Percentiles rank a stretch among this genome's conserved stretches.
These are phyloP conservation scores for Anneissia japonica DNA, from an alignment of 35 echinoderm and acorn worm species.

Conservation along the genomic window DNA sequence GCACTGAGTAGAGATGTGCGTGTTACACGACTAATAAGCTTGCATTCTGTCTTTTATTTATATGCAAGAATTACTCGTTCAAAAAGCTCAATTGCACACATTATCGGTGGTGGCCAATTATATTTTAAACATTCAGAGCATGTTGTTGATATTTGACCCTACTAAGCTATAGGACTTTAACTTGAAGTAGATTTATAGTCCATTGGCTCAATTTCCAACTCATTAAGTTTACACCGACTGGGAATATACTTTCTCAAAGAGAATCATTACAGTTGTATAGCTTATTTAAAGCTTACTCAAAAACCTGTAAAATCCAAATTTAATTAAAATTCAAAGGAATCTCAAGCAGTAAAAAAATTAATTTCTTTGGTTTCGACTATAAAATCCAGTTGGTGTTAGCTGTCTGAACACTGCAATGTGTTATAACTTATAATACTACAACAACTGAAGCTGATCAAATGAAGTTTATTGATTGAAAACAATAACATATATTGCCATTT, in stretches of 20 bases:
- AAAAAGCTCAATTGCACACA: background rate
- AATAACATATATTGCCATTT: too few relatives aligned
- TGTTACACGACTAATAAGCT: background rate
- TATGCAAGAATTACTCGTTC: background rate
- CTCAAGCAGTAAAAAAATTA: too few relatives aligned
- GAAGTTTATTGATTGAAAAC: too few relatives aligned
- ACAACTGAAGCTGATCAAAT: too few relatives aligned
- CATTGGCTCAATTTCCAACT: background rate
- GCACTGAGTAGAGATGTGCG: background rate
- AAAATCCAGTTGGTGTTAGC: too few relatives aligned
- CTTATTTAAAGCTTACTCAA: too few relatives aligned
- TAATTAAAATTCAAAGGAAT: too few relatives aligned
- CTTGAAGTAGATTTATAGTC: background rate
- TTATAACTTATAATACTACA: too few relatives aligned
- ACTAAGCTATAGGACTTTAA: background rate
- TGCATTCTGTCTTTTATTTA: background rate
- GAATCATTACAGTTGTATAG: too few relatives aligned
- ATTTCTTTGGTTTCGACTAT: too few relatives aligned
- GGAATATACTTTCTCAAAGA: background rate
- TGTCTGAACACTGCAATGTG: too few relatives aligned
- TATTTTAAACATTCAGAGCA: background rate
- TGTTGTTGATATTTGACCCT: background rate
- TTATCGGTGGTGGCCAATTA: background rate
- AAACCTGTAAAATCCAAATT: too few relatives aligned
- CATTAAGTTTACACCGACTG: background rate